Evolutionary conservation across 30 jellyfish, hydroid and myxozoan species (phyloP).

Genomic region (Cassiopea xamachana): DNA sequence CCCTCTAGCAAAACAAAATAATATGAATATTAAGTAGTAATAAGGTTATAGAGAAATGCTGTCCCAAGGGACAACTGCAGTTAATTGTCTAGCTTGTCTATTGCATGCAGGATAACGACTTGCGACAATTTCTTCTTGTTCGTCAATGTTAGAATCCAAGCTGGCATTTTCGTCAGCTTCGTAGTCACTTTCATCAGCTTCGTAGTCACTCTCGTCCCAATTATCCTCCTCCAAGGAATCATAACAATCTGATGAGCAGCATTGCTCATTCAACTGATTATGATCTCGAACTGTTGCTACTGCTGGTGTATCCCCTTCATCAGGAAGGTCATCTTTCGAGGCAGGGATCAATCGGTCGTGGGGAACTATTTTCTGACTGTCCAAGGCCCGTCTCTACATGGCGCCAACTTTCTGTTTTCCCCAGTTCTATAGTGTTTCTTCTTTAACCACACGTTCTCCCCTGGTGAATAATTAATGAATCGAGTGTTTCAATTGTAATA

Average conservation of each 20-base stretch:
- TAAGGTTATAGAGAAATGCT: background rate
- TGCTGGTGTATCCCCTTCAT: background rate
- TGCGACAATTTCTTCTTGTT: background rate
- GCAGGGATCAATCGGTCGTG: constrained; percentile 44
- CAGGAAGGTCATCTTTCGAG: background rate
- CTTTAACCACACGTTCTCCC: constrained; percentile 63
- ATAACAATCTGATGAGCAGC: background rate
- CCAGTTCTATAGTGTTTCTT: constrained; percentile 40
- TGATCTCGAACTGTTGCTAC: background rate
- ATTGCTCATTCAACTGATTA: background rate
- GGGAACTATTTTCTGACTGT: constrained; percentile 18
- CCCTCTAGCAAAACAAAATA: constrained; percentile 12
- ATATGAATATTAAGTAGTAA: background rate
- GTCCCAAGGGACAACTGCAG: constrained; percentile 25
- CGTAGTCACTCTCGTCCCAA: too few species aligned
- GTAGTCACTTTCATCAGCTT: constrained; percentile 24
- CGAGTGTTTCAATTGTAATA: constrained; percentile 50
- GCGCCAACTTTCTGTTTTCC: constrained; percentile 33
- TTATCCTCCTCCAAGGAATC: background rate
- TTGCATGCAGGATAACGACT: constrained; percentile 15
- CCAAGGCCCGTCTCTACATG: constrained; percentile 44
- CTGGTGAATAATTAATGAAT: constrained; percentile 22
- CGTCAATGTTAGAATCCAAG: background rate
- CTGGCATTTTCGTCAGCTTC: constrained; percentile 31
- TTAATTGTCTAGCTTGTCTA: constrained; percentile 16